These are phyloP conservation scores for Thera britannica DNA, from an alignment of 2,888 invertebrate genomes.

Conservation along the genomic window DNA sequence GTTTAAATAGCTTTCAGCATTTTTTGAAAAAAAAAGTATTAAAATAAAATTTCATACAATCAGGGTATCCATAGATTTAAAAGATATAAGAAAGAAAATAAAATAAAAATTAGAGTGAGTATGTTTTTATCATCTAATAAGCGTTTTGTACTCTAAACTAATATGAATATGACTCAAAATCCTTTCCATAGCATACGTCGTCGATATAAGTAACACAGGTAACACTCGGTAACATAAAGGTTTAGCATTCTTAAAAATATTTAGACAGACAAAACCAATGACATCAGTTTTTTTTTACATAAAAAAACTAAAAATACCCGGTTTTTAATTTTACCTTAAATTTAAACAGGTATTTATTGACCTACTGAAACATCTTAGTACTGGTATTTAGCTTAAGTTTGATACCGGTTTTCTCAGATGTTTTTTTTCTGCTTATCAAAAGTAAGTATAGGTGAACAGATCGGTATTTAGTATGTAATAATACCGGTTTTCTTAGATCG, in stretches of 20 bases:
- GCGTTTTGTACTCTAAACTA: slow-evolving; percentile 48
- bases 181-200: slow-evolving; percentile 61
- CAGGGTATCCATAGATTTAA: neutral
- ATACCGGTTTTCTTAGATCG: neutral
- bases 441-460: too few relatives aligned
- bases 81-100: neutral
- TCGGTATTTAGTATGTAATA: neutral
- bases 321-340: neutral
- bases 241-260: neutral
- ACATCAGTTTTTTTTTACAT: neutral
- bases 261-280: neutral
- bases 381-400: neutral
- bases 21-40: neutral
- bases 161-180: slow-evolving; percentile 54
- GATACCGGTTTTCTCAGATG: neutral
- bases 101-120: neutral
- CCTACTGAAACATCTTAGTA: neutral
- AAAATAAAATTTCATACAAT: neutral
- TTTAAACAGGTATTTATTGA: too few relatives aligned
- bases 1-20: too few relatives aligned
- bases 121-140: slow-evolving; percentile 33
- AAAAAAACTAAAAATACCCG: neutral
- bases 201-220: slow-evolving; percentile 33
- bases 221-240: neutral
- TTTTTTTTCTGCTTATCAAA: too few relatives aligned